Evolutionary conservation across 2,113 vertebrate species (phyloP).

Genomic region (Sisor rabdophorus): DNA sequence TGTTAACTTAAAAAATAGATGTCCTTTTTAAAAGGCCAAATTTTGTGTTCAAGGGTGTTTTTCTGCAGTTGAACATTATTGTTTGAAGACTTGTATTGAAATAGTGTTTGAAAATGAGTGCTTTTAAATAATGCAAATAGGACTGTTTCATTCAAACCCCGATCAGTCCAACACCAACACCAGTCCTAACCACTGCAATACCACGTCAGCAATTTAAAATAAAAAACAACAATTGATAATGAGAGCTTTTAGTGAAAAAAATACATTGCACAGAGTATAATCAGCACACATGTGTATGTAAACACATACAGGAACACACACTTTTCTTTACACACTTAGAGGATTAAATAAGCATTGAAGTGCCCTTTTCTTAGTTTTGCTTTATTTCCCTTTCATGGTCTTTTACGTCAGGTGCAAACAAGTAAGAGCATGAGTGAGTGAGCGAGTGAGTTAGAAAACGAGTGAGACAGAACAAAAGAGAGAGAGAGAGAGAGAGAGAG

Average conservation of each 20-base stretch:
- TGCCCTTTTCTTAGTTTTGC: background rate
- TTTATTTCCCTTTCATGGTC: background rate
- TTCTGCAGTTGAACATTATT: too few relatives aligned
- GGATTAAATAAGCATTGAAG: background rate
- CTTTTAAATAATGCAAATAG: background rate
- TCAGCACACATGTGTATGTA: background rate
- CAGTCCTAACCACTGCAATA: too few relatives aligned
- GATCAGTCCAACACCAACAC: too few relatives aligned
- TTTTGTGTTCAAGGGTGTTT: too few relatives aligned
- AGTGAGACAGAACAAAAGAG: background rate
- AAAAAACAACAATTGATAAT: background rate
- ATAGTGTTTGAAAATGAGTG: background rate
- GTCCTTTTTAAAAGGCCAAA: background rate
- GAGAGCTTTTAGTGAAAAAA: background rate
- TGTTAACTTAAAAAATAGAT: background rate
- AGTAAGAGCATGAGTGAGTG: too few relatives aligned
- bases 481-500: background rate
- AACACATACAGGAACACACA: background rate
- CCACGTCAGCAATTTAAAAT: background rate
- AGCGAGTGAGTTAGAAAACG: background rate
- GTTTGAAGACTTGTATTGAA: too few relatives aligned
- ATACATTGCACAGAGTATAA: background rate
- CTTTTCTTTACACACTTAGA: background rate
- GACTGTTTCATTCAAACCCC: too few relatives aligned
- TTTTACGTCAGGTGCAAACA: conserved; percentile 14